Base-by-base conservation (phyloP, 2,888 invertebrate genomes). In the Leptopilina drosophilae region DNA sequence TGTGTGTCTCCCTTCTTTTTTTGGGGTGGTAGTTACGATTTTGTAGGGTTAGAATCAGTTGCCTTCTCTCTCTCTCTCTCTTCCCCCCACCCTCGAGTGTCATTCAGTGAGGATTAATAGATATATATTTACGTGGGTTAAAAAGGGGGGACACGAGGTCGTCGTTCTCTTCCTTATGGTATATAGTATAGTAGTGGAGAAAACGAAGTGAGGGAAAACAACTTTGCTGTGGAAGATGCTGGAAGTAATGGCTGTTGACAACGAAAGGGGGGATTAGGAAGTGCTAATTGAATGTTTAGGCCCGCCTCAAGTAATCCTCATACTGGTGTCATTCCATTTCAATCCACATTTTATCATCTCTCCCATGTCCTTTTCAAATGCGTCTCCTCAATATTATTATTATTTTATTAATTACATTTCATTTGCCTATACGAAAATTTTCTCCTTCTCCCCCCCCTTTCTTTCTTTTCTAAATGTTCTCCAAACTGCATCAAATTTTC, bases 261-360 rank as follows among this genome's bases (percentile, higher is more conserved):
- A 89, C 88, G 84, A 87, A 49, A 42, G 42, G 88, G 87, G 85
- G 87, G 87, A 91, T 90, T 91, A 90, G 91, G 89, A 91, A 90
- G 89, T 90, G 90, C 91, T 91, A 91, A 91, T 91, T 91, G 91
- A 91, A 91, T 91, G 90, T 91, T 91, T 91, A 90, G 90, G 87
- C 85, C 85, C 82, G 80, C 85, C 81, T 82, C 78, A 56, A 53
- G 73, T 56, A 73, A 73, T 73, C 56, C 53, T 53, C 33, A 56
- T 33, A 33, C 26, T 73, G 73, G 73, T 62, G 62, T 62, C n/a
- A 62, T 62, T 15, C 62, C 20, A 62, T 62, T 62, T 15, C n/a
- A 59, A 7, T 59, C 20, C 62, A 15, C 8, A 20, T 62, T 59
- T 62, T 62, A 62, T 9, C 33, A 33, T 33, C 33, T 33, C 15